phyloP scores from a whole-genome alignment of 2,797 vertebrate genomes.

The Gouania willdenowi region DNA sequence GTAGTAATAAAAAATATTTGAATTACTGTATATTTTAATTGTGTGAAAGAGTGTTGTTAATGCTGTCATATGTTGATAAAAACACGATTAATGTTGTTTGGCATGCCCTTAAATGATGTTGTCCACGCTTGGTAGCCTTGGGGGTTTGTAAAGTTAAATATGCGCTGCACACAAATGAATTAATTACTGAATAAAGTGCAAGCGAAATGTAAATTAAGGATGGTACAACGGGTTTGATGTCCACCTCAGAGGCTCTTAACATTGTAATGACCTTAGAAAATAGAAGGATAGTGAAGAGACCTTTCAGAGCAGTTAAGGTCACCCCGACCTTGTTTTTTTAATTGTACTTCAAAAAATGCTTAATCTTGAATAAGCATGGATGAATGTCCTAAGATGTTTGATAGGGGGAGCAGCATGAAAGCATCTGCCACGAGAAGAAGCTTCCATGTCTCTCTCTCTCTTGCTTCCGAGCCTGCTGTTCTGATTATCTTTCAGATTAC shows the following conservation, averaged over 20 bases:
- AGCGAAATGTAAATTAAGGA: constrained; percentile 46
- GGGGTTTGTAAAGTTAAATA: constrained; percentile 18
- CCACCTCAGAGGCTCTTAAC: constrained; percentile 25
- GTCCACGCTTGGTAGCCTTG: constrained; percentile 22
- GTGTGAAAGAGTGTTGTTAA: no score
- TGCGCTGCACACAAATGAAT: constrained; percentile 24
- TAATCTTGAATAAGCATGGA: no score
- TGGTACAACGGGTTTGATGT: constrained; percentile 33
- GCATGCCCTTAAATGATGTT: constrained; percentile 23
- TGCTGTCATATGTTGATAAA: background rate
- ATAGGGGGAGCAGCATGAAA: constrained; percentile 54
- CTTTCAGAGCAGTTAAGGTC: background rate
- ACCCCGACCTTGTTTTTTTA: constrained; percentile 41
- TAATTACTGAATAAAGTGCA: constrained; percentile 43
- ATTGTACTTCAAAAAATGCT: constrained; percentile 17
- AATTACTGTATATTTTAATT: no score
- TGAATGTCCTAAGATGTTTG: constrained; percentile 60
- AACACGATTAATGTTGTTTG: background rate
- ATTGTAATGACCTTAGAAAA: constrained; percentile 37
- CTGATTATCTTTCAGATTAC: constrained; percentile 85
- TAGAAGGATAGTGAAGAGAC: constrained; percentile 15
- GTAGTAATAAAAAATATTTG: no score
- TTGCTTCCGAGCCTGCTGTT: constrained; percentile 48
- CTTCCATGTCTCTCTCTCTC: constrained; percentile 39
- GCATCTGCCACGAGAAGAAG: constrained; percentile 45